These are phyloP conservation scores for Protula sp. DNA, from an alignment of 2,888 invertebrate species.

Conservation along the genomic window DNA sequence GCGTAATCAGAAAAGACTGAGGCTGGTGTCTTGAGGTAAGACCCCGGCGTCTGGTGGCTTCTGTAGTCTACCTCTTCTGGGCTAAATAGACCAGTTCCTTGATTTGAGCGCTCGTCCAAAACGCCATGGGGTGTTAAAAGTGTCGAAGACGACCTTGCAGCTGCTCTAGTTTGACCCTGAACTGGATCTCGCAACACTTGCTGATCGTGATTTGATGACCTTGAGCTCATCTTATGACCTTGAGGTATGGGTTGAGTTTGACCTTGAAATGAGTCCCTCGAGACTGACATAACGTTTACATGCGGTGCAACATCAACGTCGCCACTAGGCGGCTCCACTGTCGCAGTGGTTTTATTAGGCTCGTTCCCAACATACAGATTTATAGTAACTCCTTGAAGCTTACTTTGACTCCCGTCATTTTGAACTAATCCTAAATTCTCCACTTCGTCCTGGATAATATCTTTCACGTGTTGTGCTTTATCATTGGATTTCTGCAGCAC, in stretches of 20 bases:
- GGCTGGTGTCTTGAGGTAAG: no score
- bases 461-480: conserved; percentile 2
- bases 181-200: no score
- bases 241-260: no score
- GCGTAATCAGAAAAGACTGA: no score
- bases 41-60: no score
- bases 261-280: background rate
- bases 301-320: no score
- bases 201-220: background rate
- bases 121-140: background rate
- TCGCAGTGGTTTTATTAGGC: background rate
- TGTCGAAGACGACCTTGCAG: background rate
- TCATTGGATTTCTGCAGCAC: conserved; percentile 5
- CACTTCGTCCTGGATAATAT: conserved; percentile 2
- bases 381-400: conserved; percentile 1
- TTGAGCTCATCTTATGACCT: background rate
- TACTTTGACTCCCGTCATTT: background rate
- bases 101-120: background rate
- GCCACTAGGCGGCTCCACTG: no score
- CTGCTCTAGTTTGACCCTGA: no score
- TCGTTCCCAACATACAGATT: conserved; percentile 1
- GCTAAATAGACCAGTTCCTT: no score
- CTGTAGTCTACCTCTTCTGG: background rate
- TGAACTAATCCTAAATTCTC: background rate
- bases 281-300: background rate